phyloP scores from a whole-genome alignment of 2,888 invertebrate species.

The Barypeithes pellucidus region DNA sequence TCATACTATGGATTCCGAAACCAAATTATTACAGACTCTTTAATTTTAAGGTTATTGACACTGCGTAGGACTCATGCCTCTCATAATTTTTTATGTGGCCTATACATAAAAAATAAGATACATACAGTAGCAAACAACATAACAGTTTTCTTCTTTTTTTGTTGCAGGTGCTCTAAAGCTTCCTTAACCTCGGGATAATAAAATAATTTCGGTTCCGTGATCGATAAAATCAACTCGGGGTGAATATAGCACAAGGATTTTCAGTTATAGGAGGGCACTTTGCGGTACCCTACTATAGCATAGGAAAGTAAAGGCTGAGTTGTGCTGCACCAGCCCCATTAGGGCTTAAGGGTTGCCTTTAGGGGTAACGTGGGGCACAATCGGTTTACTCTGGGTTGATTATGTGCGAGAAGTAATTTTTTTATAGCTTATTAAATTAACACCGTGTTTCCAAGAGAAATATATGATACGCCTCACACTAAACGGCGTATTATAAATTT shows the following conservation, averaged over 20 bases:
- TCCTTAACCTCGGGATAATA: too few relatives aligned
- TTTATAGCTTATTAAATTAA: not conserved
- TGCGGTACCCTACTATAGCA: not conserved
- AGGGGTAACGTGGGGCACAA: not conserved
- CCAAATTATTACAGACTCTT: too few relatives aligned
- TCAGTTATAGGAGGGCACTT: not conserved
- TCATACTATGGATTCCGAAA: too few relatives aligned
- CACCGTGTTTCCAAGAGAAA: not conserved
- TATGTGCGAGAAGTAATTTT: not conserved
- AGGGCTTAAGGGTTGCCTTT: not conserved
- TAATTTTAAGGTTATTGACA: too few relatives aligned
- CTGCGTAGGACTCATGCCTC: too few relatives aligned
- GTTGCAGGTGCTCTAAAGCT: not conserved
- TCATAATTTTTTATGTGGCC: too few relatives aligned
- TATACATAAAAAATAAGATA: too few relatives aligned
- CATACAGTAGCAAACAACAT: too few relatives aligned
- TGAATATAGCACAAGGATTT: slow-evolving; percentile 7
- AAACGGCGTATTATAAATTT: not conserved
- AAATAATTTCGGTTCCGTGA: too few relatives aligned
- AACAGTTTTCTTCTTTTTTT: not conserved
- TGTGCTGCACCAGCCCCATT: not conserved
- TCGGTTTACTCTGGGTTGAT: slow-evolving; percentile 5
- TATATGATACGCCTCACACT: too few relatives aligned
- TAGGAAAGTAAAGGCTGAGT: slow-evolving; percentile 15
- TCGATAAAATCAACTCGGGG: not conserved